A percentile compares a stretch with the other conserved stretches of the same genome.
These are phyloP conservation scores for Bemisia tabaci DNA, from an alignment of 1,140 invertebrate species.

Conservation along the genomic window DNA sequence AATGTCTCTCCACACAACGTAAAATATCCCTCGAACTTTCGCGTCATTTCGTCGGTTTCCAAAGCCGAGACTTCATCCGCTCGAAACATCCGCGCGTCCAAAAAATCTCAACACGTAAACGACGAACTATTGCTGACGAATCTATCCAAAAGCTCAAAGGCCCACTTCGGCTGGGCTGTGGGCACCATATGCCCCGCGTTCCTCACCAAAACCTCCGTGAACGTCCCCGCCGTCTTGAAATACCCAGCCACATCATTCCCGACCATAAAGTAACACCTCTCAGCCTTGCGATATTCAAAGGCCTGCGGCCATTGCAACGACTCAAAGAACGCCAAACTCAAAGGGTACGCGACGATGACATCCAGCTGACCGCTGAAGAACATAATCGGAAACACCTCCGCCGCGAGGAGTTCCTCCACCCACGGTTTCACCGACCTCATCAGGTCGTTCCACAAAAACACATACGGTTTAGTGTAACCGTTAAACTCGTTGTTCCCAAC, in stretches of 20 bases:
- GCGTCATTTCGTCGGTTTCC: too few species aligned
- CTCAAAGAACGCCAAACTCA: constrained; percentile 58
- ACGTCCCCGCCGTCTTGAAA: constrained; percentile 39
- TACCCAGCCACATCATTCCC: constrained; percentile 35
- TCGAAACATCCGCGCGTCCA: too few species aligned
- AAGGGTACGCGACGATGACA: too few species aligned
- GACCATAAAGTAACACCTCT: constrained; percentile 27
- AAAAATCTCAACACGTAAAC: too few species aligned
- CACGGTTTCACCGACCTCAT: constrained; percentile 68
- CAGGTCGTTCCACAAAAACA: constrained; percentile 57
- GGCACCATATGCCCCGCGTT: constrained; percentile 53
- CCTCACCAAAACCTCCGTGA: constrained; percentile 44
- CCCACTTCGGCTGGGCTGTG: constrained; percentile 45
- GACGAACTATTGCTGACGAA: constrained; percentile 43
- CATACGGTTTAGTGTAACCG: constrained; percentile 42
- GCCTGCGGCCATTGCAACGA: constrained; percentile 32
- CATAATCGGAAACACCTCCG: constrained; percentile 45
- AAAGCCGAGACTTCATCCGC: too few species aligned
- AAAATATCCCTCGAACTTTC: too few species aligned
- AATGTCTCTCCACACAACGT: too few species aligned
- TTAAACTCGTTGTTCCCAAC: constrained; percentile 52
- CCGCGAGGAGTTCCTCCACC: constrained; percentile 51
- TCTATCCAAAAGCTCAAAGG: constrained; percentile 28
- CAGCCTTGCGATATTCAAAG: constrained; percentile 28
- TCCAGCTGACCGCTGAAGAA: constrained; percentile 73